Percentiles rank a stretch among this genome's conserved stretches.
phyloP scores from a whole-genome alignment of 2,113 vertebrate genomes.

The Eclectus roratus region DNA sequence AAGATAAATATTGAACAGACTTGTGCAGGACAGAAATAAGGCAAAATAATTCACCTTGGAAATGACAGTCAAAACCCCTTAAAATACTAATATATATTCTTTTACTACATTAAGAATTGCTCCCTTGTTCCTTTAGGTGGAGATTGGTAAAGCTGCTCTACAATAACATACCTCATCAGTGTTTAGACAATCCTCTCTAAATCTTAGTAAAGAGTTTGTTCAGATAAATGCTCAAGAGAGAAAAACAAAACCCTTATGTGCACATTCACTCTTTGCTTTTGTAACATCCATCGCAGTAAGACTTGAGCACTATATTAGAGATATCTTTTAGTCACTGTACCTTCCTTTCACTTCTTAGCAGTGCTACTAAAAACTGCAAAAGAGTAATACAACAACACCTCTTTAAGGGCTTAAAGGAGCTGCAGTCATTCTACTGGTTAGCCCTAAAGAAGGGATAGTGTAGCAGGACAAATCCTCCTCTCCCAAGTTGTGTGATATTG shows the following conservation, averaged over 20 bases:
- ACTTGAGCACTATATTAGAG: background rate
- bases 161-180: background rate
- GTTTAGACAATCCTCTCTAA: background rate
- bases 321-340: background rate
- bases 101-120: background rate
- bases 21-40: background rate
- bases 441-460: background rate
- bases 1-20: background rate
- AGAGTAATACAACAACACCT: rapidly evolving
- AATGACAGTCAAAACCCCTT: background rate
- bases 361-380: background rate
- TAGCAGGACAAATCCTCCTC: background rate
- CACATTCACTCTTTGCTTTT: background rate
- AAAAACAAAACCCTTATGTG: background rate
- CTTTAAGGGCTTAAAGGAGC: background rate
- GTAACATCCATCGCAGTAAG: background rate
- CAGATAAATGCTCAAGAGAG: background rate
- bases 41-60: background rate
- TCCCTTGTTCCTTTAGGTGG: background rate
- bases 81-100: background rate
- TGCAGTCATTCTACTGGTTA: background rate
- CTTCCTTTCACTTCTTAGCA: background rate
- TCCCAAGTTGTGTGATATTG: background rate
- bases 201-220: background rate
- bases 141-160: background rate